phyloP scores from a whole-genome alignment of 1,140 invertebrate species.

The Procambarus clarkii region DNA sequence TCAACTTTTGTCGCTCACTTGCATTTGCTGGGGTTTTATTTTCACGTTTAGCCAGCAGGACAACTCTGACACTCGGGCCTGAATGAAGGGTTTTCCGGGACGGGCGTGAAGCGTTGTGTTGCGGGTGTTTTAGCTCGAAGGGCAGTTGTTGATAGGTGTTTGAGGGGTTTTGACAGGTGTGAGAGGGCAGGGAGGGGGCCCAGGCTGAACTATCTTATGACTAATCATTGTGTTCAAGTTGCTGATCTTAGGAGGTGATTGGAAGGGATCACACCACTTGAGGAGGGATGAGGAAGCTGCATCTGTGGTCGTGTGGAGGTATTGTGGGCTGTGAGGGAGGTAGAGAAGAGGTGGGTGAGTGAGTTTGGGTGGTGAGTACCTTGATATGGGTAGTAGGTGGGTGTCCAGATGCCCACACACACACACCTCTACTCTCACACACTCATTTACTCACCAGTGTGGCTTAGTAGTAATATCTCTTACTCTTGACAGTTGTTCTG shows the following conservation, averaged over 20 bases:
- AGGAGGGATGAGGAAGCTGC: background rate
- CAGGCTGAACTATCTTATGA: conserved; percentile 25
- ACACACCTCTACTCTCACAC: background rate
- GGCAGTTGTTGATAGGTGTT: background rate
- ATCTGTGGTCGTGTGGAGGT: background rate
- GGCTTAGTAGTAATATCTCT: no score
- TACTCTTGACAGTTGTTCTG: no score
- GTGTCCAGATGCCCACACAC: conserved; percentile 1
- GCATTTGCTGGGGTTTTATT: conserved; percentile 46
- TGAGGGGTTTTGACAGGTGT: conserved; percentile 44
- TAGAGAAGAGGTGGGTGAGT: background rate
- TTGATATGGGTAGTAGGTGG: conserved; percentile 21
- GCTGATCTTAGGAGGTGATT: background rate
- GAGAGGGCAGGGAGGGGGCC: conserved; percentile 29
- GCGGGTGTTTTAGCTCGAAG: background rate
- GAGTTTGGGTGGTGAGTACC: background rate
- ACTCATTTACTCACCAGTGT: background rate
- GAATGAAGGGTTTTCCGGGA: background rate
- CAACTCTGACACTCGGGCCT: background rate
- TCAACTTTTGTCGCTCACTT: background rate
- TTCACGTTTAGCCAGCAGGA: background rate
- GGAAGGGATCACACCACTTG: background rate
- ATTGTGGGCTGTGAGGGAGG: no score
- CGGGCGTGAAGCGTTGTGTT: no score
- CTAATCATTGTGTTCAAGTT: conserved; percentile 40